Percentiles rank a stretch among this genome's conserved stretches.
Evolutionary conservation across 2,113 vertebrate species (phyloP).

Genomic region (Ovis aries): ARS-UI_Ramb_v3.0 NC_056080.1:53770001-53770500

Average conservation of each 20-base stretch:
- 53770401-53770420: not conserved
- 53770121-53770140: not conserved
- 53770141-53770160: not conserved
- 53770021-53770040: conserved; percentile 5
- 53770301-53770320: not conserved
- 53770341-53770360: not conserved
- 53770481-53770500: not conserved
- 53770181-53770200: not conserved
- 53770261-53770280: not conserved
- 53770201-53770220: conserved; percentile 4
- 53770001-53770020: not conserved
- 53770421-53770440: not conserved
- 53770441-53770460: not conserved
- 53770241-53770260: conserved; percentile 15
- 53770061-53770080: not conserved
- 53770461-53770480: not conserved
- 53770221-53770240: not conserved
- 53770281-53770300: conserved; percentile 5
- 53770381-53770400: not conserved
- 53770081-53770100: not conserved
- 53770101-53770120: not conserved
- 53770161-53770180: not conserved
- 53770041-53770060: not conserved
- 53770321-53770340: not conserved
- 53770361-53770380: not conserved